Conservation (phyloP, 2,113 vertebrate species). For the Python bivittatus region DNA sequence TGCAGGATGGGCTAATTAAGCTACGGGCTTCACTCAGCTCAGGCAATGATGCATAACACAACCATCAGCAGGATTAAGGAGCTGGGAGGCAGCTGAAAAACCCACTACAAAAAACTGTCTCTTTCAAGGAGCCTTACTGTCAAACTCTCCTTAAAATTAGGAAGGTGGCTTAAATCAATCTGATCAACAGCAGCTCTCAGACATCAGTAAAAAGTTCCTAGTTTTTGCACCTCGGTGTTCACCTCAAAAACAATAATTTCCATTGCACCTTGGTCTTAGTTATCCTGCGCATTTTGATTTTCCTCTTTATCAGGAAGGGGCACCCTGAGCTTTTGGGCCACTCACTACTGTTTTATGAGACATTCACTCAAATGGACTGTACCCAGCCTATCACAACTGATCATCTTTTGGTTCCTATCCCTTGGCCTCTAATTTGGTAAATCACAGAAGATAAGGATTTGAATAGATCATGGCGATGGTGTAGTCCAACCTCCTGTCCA, state of each 20-base stretch:
- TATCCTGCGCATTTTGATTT: not conserved
- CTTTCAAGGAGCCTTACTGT: slow-evolving; percentile 38
- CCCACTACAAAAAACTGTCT: slow-evolving; percentile 38
- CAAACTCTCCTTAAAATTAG: slow-evolving; percentile 43
- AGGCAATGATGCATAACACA: slow-evolving; percentile 8
- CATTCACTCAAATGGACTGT: too few relatives aligned
- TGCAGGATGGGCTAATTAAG: not conserved
- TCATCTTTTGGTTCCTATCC: too few relatives aligned
- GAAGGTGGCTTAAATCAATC: slow-evolving; percentile 30
- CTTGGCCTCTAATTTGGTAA: too few relatives aligned
- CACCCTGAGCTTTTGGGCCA: too few relatives aligned
- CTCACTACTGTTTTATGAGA: too few relatives aligned
- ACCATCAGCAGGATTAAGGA: slow-evolving; percentile 9
- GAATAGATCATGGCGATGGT: too few relatives aligned
- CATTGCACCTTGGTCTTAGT: not conserved
- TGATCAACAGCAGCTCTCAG: slow-evolving; percentile 25
- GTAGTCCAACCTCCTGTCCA: too few relatives aligned
- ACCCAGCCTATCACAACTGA: too few relatives aligned
- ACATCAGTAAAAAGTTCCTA: slow-evolving; percentile 20
- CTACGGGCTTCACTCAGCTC: not conserved
- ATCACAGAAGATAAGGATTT: too few relatives aligned
- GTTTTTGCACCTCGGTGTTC: slow-evolving; percentile 16
- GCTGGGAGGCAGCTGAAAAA: slow-evolving; percentile 36
- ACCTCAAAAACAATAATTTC: not conserved
- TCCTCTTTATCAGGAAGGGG: too few relatives aligned